Evolutionary conservation across 2,888 invertebrate genomes (phyloP).

Genomic region (Drosophila multiciliata): DNA sequence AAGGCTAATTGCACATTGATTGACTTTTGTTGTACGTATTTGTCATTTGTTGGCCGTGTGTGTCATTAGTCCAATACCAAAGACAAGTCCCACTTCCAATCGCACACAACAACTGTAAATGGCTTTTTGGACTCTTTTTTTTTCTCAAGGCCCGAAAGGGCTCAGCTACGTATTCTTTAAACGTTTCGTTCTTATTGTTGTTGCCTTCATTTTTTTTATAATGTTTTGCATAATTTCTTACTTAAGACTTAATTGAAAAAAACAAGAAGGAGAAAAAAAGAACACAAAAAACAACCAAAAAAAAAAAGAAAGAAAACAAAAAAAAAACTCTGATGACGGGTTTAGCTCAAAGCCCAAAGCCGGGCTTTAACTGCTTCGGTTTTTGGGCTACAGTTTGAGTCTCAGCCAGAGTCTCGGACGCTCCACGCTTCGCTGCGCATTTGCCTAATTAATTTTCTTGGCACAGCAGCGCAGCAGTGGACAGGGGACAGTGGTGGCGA

Average conservation of each 20-base stretch:
- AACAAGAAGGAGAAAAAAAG: slow-evolving; percentile 12
- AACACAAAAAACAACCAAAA: slow-evolving; percentile 14
- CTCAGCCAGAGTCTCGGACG: slow-evolving; percentile 24
- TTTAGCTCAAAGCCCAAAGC: slow-evolving; percentile 58
- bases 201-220: slow-evolving; percentile 31
- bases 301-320: slow-evolving; percentile 2
- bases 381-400: slow-evolving; percentile 32
- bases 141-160: slow-evolving; percentile 21
- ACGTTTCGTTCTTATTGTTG: slow-evolving; percentile 46
- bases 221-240: slow-evolving; percentile 82
- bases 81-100: slow-evolving; percentile 45
- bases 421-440: slow-evolving; percentile 82
- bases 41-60: slow-evolving; percentile 27
- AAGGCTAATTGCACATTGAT: slow-evolving; percentile 75
- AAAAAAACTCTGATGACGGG: slow-evolving; percentile 37
- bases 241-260: slow-evolving; percentile 82
- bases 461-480: slow-evolving; percentile 57
- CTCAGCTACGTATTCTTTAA: slow-evolving; percentile 55
- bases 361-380: slow-evolving; percentile 26
- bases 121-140: background rate
- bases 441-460: slow-evolving; percentile 83
- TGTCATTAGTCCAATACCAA: slow-evolving; percentile 65
- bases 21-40: slow-evolving; percentile 67
- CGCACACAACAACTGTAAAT: slow-evolving; percentile 34
- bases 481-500: slow-evolving; percentile 4